phyloP scores from a whole-genome alignment of 2,888 invertebrate genomes.

The Carterocephalus palaemon region DNA sequence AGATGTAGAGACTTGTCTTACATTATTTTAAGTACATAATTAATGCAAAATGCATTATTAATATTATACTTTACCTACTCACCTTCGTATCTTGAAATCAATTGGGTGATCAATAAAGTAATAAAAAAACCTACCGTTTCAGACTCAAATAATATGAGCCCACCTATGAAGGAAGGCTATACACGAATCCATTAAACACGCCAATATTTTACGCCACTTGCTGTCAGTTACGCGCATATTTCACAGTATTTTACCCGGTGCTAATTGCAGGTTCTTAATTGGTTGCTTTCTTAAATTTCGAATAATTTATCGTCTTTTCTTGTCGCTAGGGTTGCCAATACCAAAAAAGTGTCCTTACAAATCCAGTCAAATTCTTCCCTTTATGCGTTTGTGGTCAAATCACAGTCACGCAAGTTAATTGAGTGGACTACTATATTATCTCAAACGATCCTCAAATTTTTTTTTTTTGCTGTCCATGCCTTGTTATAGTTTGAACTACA shows the following conservation, averaged over 20 bases:
- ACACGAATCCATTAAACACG: not conserved
- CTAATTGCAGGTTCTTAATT: conserved; percentile 5
- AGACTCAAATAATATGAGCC: not conserved
- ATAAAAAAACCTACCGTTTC: too few relatives aligned
- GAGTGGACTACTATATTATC: too few relatives aligned
- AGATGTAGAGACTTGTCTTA: too few relatives aligned
- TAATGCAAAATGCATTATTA: too few relatives aligned
- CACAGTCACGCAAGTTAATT: too few relatives aligned
- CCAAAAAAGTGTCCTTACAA: too few relatives aligned
- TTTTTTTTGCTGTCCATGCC: too few relatives aligned
- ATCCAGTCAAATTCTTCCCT: too few relatives aligned
- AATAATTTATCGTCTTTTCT: conserved; percentile 1
- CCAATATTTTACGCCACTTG: conserved; percentile 8
- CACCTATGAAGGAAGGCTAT: not conserved
- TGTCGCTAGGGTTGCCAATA: not conserved
- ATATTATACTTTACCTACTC: too few relatives aligned
- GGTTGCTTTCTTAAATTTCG: conserved; percentile 7
- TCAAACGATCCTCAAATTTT: too few relatives aligned
- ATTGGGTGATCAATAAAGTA: not conserved
- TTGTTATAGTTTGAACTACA: too few relatives aligned
- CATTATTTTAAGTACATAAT: not conserved
- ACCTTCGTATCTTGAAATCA: not conserved
- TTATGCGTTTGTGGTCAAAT: too few relatives aligned
- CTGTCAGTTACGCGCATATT: conserved; percentile 1
- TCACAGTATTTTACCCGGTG: not conserved